These are phyloP conservation scores for Drosophila macrospina DNA, from an alignment of 2,888 invertebrate species.

Conservation along the genomic window DNA sequence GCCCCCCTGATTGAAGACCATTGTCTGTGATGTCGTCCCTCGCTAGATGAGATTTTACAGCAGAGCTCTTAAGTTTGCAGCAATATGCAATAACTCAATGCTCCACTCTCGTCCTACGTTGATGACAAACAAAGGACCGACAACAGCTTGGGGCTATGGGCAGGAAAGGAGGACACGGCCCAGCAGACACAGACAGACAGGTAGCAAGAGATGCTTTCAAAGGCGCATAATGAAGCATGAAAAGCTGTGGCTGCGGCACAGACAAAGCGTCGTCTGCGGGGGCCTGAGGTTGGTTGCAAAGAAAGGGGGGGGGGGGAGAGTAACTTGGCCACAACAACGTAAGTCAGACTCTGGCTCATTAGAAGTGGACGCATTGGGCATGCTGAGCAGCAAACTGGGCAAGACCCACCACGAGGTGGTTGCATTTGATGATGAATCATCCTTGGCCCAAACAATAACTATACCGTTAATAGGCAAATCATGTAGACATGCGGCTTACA, in stretches of 20 bases:
- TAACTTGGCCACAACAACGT: constrained; percentile 16
- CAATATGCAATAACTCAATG: constrained; percentile 55
- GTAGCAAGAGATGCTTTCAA: constrained; percentile 46
- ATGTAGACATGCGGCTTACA: constrained; percentile 55
- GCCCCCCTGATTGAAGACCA: constrained; percentile 33
- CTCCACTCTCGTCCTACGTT: constrained; percentile 4
- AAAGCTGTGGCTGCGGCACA: constrained; percentile 59
- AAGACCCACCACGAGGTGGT: constrained; percentile 44
- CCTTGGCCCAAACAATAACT: constrained; percentile 23
- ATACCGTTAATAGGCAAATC: constrained; percentile 77
- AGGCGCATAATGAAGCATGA: constrained; percentile 70
- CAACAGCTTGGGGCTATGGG: constrained; percentile 19
- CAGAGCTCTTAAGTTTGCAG: constrained; percentile 21
- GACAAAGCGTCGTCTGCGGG: constrained; percentile 62
- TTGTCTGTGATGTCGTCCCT: constrained; percentile 17
- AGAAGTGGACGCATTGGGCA: constrained; percentile 50
- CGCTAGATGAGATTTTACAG: constrained; percentile 14
- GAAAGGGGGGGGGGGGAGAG: not conserved
- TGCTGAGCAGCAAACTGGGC: constrained; percentile 20
- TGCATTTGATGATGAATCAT: constrained; percentile 69
- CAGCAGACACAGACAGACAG: constrained; percentile 1
- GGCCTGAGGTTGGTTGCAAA: not conserved
- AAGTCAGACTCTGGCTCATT: constrained; percentile 45
- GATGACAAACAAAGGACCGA: constrained; percentile 44
- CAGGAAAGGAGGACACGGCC: constrained; percentile 15